Base-by-base conservation (phyloP, 2,888 invertebrate species). In the Tiphia femorata region DNA sequence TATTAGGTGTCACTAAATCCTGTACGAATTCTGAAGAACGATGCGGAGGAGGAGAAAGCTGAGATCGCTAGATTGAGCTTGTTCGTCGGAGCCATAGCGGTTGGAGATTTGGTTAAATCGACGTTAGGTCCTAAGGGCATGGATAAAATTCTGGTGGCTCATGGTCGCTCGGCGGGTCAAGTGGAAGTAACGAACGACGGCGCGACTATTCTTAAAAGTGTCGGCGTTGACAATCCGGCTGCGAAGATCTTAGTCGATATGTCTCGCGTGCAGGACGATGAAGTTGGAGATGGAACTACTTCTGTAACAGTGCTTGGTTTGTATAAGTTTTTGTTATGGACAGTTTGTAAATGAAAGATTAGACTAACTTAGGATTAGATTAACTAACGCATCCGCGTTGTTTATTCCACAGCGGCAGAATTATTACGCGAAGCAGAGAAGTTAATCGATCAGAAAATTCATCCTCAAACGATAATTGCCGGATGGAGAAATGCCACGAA, bases 241-340 rank as follows among this genome's bases (percentile, higher is more conserved):
- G 98, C 98, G 0, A 99, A 99, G 86, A 95, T 99, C 76, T 87
- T 99, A 44, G 97, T 99, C n/a, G 97, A 99, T 72, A 98, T 99
- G 91, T 95, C 98, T 10, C 94, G 95, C 84, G 97, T 97, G 2
- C 99, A 99, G 83, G 99, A 99, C 86, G 97, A 97, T 81, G 99
- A 99, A 88, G 98, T 99, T 56, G 99, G 99, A 38, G 99, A 99
- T 88, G 99, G 99, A 10, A 99, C 99, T n/a, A 99, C 99, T 33
- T 98, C 98, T 0, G 99, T 99, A 0, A 96, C 98, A 49, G 98
- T 97, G 35, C 85, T 92, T 64, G 91, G 91, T 91, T 83, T 68
- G 81, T 74, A 41, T 27, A 43, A 49, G 20, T 25, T 12, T 35
- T 40, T n/a, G 47, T 46, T 29, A 30, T 21, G 27, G 14, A 14